These are phyloP conservation scores for Budorcas taxicolor DNA, from an alignment of 2,113 vertebrate species.

Conservation along the genomic window DNA sequence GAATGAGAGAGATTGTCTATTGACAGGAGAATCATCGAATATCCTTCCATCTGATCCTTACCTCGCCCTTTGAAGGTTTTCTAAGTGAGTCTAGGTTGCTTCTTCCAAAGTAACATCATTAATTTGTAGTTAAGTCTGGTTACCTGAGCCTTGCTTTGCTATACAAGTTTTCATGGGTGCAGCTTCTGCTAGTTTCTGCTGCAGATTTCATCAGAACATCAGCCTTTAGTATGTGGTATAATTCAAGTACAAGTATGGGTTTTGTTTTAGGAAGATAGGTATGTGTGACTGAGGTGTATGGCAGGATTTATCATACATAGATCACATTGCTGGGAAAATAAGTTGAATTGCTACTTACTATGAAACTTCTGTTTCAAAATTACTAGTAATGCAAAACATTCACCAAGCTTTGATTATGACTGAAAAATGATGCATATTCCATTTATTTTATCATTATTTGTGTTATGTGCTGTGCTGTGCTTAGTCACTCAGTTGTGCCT, in stretches of 20 bases:
- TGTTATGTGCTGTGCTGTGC: neutral
- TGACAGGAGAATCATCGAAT: neutral
- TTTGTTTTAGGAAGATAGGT: neutral
- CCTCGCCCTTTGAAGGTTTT: neutral
- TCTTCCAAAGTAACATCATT: neutral
- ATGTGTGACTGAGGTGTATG: neutral
- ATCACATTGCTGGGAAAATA: neutral
- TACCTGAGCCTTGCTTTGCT: neutral
- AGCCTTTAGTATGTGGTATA: neutral
- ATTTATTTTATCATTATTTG: neutral
- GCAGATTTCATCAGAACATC: neutral
- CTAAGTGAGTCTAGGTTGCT: neutral
- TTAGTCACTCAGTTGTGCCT: neutral
- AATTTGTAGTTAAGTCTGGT: neutral
- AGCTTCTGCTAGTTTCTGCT: neutral
- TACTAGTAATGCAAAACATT: neutral
- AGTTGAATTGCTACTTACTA: neutral
- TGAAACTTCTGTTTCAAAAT: neutral
- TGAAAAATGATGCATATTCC: neutral
- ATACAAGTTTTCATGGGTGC: neutral
- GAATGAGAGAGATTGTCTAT: neutral
- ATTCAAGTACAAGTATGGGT: too few relatives aligned
- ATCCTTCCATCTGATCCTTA: neutral
- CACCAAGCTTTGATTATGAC: neutral
- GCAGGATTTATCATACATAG: neutral